These are phyloP conservation scores for Australoheros scitulus DNA, from an alignment of 2,113 vertebrate genomes.

Conservation along the genomic window DNA sequence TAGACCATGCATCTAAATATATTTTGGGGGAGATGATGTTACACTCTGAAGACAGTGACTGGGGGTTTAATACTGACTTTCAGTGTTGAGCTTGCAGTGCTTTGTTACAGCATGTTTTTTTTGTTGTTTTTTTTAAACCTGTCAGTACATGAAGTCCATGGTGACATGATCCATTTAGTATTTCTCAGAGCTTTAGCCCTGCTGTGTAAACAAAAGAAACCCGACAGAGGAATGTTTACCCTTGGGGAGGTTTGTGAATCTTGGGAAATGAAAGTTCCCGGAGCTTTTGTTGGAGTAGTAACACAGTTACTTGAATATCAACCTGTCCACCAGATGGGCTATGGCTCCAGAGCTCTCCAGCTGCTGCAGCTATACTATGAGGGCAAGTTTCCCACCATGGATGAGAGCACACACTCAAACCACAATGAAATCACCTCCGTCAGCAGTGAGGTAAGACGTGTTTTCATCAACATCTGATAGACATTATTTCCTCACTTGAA, in stretches of 20 bases:
- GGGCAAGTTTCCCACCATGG: conserved; percentile 90
- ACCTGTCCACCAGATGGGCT: conserved; percentile 89
- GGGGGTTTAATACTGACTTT: neutral
- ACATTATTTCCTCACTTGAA: neutral
- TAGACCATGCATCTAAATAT: neutral
- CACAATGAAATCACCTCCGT: conserved; percentile 85
- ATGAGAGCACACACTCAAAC: conserved; percentile 80
- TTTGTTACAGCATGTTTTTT: neutral
- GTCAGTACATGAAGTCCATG: neutral
- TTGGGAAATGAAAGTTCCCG: neutral
- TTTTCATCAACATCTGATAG: neutral
- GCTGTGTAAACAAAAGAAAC: neutral
- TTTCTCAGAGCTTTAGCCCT: neutral
- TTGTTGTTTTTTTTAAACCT: neutral
- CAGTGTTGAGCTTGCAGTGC: neutral
- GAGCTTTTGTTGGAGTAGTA: neutral
- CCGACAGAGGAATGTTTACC: neutral
- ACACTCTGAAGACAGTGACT: neutral
- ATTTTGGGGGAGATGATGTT: neutral
- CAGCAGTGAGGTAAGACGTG: conserved; percentile 88
- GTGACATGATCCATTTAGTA: neutral
- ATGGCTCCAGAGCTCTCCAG: conserved; percentile 90
- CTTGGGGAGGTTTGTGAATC: neutral
- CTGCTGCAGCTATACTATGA: conserved; percentile 95
- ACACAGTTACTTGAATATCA: neutral